These are phyloP conservation scores for Trypoxylon attenuatum DNA, from an alignment of 2,888 invertebrate species.

Conservation along the genomic window DNA sequence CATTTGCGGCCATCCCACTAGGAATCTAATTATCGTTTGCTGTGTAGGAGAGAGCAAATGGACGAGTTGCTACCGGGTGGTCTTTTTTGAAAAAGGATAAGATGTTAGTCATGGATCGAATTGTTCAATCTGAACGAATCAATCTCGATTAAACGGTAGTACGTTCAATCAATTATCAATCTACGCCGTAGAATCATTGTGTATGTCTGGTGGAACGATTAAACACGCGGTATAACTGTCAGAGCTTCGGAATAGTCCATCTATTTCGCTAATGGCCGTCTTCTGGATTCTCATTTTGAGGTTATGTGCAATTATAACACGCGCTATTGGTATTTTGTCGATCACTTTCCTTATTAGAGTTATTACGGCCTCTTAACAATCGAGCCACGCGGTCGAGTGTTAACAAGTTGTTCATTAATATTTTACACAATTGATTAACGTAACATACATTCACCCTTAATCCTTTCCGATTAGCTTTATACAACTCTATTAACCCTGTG, in stretches of 20 bases:
- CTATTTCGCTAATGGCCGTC: neutral
- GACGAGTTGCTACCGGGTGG: conserved; percentile 13
- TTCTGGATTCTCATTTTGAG: neutral
- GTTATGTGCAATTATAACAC: no score
- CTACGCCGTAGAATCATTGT: no score
- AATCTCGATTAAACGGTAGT: neutral
- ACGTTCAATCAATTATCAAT: neutral
- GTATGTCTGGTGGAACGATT: neutral
- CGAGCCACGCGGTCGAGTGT: no score
- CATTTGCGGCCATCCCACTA: conserved; percentile 69
- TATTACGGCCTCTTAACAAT: no score
- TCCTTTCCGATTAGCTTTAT: no score
- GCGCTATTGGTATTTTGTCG: no score
- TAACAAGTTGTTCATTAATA: no score
- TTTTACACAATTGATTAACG: no score
- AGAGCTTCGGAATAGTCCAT: neutral
- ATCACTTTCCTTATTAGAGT: no score
- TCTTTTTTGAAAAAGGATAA: conserved; percentile 23
- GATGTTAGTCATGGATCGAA: no score
- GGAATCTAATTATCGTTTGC: conserved; percentile 72
- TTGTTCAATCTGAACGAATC: neutral
- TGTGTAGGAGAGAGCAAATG: conserved; percentile 6
- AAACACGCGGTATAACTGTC: neutral
- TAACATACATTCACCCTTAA: no score
- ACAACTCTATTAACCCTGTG: no score